Base-by-base conservation (phyloP, 2,113 vertebrate species). In the Neodon shergylaensis region DNA sequence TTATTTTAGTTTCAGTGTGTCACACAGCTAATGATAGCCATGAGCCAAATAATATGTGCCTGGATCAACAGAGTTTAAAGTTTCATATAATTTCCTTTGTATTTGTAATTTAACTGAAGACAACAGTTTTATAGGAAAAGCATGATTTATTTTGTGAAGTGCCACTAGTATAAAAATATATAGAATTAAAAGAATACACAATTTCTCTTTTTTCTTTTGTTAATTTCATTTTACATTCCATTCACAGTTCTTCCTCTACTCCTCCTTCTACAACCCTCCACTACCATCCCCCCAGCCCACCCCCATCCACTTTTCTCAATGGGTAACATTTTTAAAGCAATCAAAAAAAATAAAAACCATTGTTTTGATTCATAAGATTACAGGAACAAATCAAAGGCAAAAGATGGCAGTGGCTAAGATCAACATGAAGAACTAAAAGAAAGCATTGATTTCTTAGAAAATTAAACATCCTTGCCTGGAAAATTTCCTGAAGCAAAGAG, bases 391-490 rank as follows among this genome's bases (percentile, higher is more conserved):
- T 84, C 21, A 87, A 83, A 96, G 54, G 72, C 66, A 13, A 5
- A 90, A 73, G 28, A 88, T 72, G 42, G 3, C 73, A 87, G 10
- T 79, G 7, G 3, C 24, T 93, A 88, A 92, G 47, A 5, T 42
- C 3, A 94, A 88, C 61, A 16, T 54, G n/a, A 87, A 77, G 74
- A 77, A 22, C 3, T 70, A 31, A 89, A 96, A 68, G 10, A 4
- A 91, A 54, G n/a, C 28, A 96, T n/a, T n/a, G 63, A 81, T 97
- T 90, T 81, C 58, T 81, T 72, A 87, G 70, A 72, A 88, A 97
- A 79, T 91, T 82, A 91, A 70, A 93, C 89, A 66, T 1, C 39
- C 5, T 88, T 44, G 39, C 21, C 4, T 31, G 63, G 61, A 87
- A 39, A 66, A 87, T 70, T 93, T 76, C 16, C 65, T 93, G 28